Evolutionary conservation across 2,888 invertebrate genomes (phyloP).

Genomic region (Aporophyla lueneburgensis): DNA sequence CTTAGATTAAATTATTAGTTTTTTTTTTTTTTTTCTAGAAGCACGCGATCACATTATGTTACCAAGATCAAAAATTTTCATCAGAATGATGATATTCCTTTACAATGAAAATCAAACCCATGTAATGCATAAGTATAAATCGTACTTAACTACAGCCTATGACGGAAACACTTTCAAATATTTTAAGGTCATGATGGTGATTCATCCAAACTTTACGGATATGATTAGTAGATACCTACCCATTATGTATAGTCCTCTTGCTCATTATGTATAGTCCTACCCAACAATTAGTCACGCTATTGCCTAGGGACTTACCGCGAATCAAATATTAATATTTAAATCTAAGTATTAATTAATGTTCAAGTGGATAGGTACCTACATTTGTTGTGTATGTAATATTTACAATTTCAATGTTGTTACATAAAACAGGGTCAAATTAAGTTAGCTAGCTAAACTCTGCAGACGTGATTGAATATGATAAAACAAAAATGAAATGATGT

Average conservation of each 20-base stretch:
- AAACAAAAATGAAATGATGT: no score
- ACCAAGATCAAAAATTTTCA: not conserved
- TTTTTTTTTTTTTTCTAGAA: no score
- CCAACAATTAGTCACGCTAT: conserved; percentile 2
- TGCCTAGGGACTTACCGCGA: not conserved
- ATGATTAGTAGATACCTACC: conserved; percentile 13
- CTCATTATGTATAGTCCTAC: not conserved
- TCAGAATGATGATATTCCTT: not conserved
- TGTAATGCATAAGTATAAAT: not conserved
- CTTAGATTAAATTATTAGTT: no score
- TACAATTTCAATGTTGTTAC: not conserved
- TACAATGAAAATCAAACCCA: not conserved
- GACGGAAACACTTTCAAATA: conserved; percentile 46
- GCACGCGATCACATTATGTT: no score
- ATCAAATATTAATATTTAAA: conserved; percentile 4
- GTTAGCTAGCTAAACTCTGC: no score
- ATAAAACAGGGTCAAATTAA: no score
- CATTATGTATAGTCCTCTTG: conserved; percentile 14
- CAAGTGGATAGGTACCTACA: not conserved
- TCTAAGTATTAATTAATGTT: not conserved
- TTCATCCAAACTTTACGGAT: conserved; percentile 46
- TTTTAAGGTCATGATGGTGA: conserved; percentile 49
- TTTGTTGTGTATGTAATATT: not conserved
- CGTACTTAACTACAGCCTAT: not conserved
- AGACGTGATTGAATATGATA: no score